Conservation (phyloP, 1,140 invertebrate species). For the Hormaphis cornu region DNA sequence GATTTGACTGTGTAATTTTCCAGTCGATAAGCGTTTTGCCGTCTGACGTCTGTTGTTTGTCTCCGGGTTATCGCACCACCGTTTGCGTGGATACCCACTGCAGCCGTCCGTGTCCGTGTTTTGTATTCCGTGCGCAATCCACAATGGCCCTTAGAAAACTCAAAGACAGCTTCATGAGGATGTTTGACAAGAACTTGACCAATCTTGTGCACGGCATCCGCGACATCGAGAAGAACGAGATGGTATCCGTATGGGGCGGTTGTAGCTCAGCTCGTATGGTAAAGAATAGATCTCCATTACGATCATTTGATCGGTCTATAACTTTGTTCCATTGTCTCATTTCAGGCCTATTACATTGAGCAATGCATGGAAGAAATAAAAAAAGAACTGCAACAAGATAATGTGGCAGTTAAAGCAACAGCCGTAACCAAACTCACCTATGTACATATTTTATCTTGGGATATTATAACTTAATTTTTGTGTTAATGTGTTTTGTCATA, state of each 20-base stretch:
- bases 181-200: slow-evolving; percentile 99
- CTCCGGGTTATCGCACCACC: too few relatives aligned
- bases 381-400: slow-evolving; percentile 92
- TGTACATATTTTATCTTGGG: slow-evolving; percentile 49
- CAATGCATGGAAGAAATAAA: slow-evolving; percentile 99
- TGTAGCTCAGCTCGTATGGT: not conserved
- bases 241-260: slow-evolving; percentile 51
- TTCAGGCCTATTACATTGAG: slow-evolving; percentile 94
- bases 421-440: slow-evolving; percentile 98
- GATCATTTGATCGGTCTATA: not conserved
- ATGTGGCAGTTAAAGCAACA: slow-evolving; percentile 95
- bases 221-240: slow-evolving; percentile 99
- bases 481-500: slow-evolving; percentile 35
- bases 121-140: too few relatives aligned
- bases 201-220: slow-evolving; percentile 97
- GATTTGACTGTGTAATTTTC: too few relatives aligned
- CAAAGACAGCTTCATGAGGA: slow-evolving; percentile 95
- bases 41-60: too few relatives aligned
- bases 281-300: not conserved
- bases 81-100: too few relatives aligned
- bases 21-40: too few relatives aligned
- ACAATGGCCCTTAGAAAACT: slow-evolving; percentile 95
- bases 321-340: slow-evolving; percentile 36
- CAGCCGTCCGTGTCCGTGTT: too few relatives aligned
- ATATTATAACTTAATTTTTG: not conserved